Percentiles rank a stretch among this genome's conserved stretches.
Evolutionary conservation across 2,797 vertebrate genomes (phyloP).

Genomic region (Melanogrammus aeglefinus): DNA sequence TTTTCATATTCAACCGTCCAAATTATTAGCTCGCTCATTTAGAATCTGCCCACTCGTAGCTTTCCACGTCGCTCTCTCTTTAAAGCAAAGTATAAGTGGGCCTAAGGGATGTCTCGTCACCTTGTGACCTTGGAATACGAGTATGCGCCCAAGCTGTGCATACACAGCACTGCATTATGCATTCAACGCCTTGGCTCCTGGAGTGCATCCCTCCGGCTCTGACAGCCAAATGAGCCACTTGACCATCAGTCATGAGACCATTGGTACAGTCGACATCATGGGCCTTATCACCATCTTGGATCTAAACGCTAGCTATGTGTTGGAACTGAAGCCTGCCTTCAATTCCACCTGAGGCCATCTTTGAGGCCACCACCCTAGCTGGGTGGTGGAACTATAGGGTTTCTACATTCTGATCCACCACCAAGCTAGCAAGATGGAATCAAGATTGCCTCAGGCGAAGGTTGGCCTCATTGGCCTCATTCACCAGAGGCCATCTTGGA

Average conservation of each 20-base stretch:
- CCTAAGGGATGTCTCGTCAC: neutral
- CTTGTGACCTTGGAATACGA: conserved; percentile 8
- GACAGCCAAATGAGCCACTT: neutral
- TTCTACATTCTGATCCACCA: neutral
- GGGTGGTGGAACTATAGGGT: neutral
- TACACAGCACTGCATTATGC: conserved; percentile 17
- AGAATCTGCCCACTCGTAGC: neutral
- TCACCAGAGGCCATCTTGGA: neutral
- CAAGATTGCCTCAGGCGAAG: neutral
- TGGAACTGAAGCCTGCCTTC: neutral
- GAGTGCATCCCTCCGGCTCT: neutral
- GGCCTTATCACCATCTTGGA: neutral
- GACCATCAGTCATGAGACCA: neutral
- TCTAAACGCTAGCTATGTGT: neutral
- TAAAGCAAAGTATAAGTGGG: conserved; percentile 12
- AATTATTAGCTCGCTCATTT: neutral
- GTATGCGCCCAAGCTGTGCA: neutral
- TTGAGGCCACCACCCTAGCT: too few relatives aligned
- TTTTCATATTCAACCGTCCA: neutral
- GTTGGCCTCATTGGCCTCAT: neutral
- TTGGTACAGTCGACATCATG: neutral
- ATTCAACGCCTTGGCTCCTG: conserved; percentile 3
- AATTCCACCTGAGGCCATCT: neutral
- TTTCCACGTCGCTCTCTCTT: conserved; percentile 5
- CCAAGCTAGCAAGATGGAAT: neutral